Evolutionary conservation across 2,113 vertebrate genomes (phyloP).

Genomic region (Oenanthe melanoleuca): DNA sequence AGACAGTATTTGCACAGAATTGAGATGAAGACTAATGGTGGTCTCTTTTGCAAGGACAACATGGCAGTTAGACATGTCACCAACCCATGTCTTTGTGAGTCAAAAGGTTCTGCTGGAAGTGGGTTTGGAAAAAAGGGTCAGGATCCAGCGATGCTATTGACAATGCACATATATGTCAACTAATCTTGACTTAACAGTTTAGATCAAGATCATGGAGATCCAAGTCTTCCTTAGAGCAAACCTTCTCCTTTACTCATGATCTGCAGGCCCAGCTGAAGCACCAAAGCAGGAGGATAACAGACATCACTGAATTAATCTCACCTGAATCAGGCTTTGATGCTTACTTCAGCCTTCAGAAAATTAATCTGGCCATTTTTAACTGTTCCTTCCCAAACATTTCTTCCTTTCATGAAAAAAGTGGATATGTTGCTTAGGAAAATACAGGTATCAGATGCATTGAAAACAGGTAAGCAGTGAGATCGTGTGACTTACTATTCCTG

Average conservation of each 20-base stretch:
- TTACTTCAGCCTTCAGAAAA: not conserved
- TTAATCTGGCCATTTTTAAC: not conserved
- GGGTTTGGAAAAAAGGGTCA: not conserved
- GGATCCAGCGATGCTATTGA: not conserved
- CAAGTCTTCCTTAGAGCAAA: not conserved
- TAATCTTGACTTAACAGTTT: not conserved
- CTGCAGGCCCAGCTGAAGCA: not conserved
- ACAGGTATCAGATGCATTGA: not conserved
- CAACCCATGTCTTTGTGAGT: not conserved
- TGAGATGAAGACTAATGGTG: not conserved
- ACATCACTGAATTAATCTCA: not conserved
- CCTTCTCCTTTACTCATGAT: not conserved
- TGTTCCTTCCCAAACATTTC: not conserved
- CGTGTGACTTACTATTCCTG: rapidly evolving
- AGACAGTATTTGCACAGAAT: not conserved
- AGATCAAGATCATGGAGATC: not conserved
- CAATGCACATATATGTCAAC: not conserved
- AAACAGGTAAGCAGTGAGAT: not conserved
- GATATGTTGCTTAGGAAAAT: not conserved
- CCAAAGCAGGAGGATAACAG: not conserved
- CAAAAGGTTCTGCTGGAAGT: rapidly evolving
- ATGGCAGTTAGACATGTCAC: not conserved
- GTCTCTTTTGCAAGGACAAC: not conserved
- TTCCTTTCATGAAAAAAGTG: not conserved
- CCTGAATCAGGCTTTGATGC: not conserved